Evolutionary conservation across 2,888 invertebrate genomes (phyloP), one percentile per base, ranked within the genome.

Genomic region (Psylliodes chrysocephalus): DNA sequence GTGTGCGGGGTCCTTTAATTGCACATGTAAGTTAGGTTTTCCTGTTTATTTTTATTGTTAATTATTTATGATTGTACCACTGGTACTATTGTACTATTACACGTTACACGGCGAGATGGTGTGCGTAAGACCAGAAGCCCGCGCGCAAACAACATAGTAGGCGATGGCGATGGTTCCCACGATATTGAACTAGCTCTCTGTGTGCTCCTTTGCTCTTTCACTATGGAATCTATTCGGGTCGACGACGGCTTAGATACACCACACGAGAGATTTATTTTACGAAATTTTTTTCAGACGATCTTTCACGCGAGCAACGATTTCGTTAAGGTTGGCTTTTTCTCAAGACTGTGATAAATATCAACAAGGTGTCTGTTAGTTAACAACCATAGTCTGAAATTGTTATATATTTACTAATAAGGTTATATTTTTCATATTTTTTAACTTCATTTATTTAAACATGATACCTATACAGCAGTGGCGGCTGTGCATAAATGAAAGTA

Each of bases 111-210:
- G 71, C 62, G 65, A 62, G 65, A 68, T 67, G 62, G 60, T 68
- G 71, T 63, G 75, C 73, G 76, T 76, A 76, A 76, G 71, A 72
- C 76, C 67, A 66, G 75, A 65, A 76, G 76, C 64, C 49, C 47
- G 42, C 57, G 55, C 52, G 57, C 49, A 49, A 47, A 64, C 62
- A 61, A 28, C 38, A 30, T 49, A 64, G 64, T 64, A 63, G 67
- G 63, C 67, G 63, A 56, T 42, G 63, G 63, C 57, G 63, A 66
- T 69, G 66, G 70, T 73, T 73, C 73, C 71, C 73, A 73, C 73
- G 73, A 68, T 69, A 72, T 69, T 71, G 69, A 73, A 71, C 66
- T 66, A 66, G 56, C 60, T 49, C 49, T 59, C 40, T 40, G 17
- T 42, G 53, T 60, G 53, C 44, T 62, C 33, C 51, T 62, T 51